Evolutionary conservation across 1,140 invertebrate species (phyloP), one percentile per base, ranked within the genome.

Genomic region (Zaprionus africanus): DNA sequence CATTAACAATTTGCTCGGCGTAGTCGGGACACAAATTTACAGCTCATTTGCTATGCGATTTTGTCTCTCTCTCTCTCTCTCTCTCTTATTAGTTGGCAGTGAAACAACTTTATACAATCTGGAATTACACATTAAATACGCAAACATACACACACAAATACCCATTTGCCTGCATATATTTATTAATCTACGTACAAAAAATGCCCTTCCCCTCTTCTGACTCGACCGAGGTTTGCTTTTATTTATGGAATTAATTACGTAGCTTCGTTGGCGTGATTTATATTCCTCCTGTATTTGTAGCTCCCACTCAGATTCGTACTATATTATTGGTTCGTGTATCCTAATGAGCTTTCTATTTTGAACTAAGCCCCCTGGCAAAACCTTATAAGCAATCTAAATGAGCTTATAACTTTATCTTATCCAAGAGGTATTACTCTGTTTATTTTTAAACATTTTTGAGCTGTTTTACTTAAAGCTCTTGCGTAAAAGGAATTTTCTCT

Each of bases 241-340:
- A 84, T 80, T 79, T 64, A 64, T 63, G 74, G 53, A 60, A 84
- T 78, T 81, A 74, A 84, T 84, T 84, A 67, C 63, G 19, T n/a
- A 54, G 67, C 60, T 68, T 24, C 56, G 36, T 65, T 81, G 54
- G 28, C 60, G 58, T 75, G 61, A 82, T 78, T 78, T 65, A 78
- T 43, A 43, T 43, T 43, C 41, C 41, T n/a, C 41, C 41, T 43
- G 41, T 46, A 46, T 69, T 59, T 24, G 15, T 34, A 38, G 9
- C 36, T 43, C n/a, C 26, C 54, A 28, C 46, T 24, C 11, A 22
- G 38, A 15, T 2, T 41, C 0, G 2, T 41, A 12, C 7, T 11
- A 49, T 19, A 51, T 51, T 51, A 51, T 51, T 51, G 11, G 19
- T 24, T 13, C 46, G 36, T 7, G 19, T 13, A 5, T 65, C 36